Percentiles rank a stretch among this genome's conserved stretches.
Evolutionary conservation across 2,888 invertebrate species (phyloP).

Genomic region (Leptinotarsa tumamoca): DNA sequence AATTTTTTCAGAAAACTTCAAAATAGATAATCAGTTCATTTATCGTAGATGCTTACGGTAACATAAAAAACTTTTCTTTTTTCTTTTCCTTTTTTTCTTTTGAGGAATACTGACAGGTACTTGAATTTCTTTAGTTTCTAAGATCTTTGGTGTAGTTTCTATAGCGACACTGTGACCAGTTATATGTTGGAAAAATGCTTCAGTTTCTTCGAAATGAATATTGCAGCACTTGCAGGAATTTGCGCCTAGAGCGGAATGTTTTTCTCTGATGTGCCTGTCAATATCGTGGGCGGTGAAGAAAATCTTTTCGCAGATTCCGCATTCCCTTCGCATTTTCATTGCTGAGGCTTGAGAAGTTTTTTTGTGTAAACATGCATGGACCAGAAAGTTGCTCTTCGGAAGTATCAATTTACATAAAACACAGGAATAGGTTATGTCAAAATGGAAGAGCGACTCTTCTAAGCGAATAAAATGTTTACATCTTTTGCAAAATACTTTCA

Average conservation of each 20-base stretch:
- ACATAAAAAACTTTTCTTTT: not conserved
- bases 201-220: conserved; percentile 19
- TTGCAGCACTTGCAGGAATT: conserved; percentile 43
- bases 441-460: conserved; percentile 40
- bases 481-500: conserved; percentile 44
- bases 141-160: not conserved
- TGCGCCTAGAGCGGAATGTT: conserved; percentile 21
- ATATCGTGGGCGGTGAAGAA: conserved; percentile 39
- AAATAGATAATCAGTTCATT: too few relatives aligned
- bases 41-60: too few relatives aligned
- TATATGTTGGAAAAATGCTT: conserved; percentile 30
- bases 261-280: conserved; percentile 37
- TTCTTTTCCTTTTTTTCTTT: not conserved
- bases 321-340: conserved; percentile 27
- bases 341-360: conserved; percentile 35
- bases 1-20: too few relatives aligned
- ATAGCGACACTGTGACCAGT: not conserved
- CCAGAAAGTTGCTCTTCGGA: conserved; percentile 31
- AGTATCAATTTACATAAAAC: conserved; percentile 41
- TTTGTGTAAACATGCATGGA: conserved; percentile 43
- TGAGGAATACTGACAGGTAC: not conserved
- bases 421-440: conserved; percentile 44
- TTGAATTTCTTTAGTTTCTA: not conserved
- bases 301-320: conserved; percentile 40
- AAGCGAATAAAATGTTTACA: conserved; percentile 39